phyloP scores from a whole-genome alignment of 2,797 vertebrate species.

The Lophius americanus region DNA sequence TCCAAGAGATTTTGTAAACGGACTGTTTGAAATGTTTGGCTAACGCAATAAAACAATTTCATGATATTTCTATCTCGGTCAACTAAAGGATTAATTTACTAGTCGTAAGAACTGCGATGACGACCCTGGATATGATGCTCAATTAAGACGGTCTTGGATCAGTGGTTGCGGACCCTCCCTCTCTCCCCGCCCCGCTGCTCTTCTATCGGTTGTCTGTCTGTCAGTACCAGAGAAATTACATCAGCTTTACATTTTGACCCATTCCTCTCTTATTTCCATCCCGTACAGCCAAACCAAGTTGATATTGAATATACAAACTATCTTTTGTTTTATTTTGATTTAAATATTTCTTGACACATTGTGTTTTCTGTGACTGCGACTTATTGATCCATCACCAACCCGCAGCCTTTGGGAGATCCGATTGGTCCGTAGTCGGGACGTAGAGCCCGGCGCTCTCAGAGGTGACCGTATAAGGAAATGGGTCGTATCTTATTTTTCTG shows the following conservation, averaged over 20 bases:
- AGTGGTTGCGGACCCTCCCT: neutral
- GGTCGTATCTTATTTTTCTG: conserved; percentile 47
- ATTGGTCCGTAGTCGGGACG: conserved; percentile 53
- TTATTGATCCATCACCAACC: conserved; percentile 12
- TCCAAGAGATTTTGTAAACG: neutral
- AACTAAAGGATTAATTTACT: neutral
- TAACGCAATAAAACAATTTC: neutral
- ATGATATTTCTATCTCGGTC: neutral
- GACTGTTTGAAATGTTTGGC: too few species aligned
- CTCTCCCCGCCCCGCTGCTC: neutral
- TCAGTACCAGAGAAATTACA: neutral
- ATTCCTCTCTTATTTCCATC: neutral
- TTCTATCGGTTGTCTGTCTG: neutral
- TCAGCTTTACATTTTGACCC: neutral
- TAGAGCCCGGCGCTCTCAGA: conserved; percentile 9
- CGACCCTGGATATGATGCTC: neutral
- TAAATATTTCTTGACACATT: neutral
- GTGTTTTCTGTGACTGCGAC: conserved; percentile 4
- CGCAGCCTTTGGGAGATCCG: conserved; percentile 18
- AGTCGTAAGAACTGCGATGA: neutral
- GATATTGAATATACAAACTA: too few species aligned
- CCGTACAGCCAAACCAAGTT: too few species aligned
- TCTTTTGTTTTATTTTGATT: neutral
- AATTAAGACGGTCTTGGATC: neutral
- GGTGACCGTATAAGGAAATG: conserved; percentile 54